Conservation (phyloP, 2,113 vertebrate species). For the Lophius piscatorius region DNA sequence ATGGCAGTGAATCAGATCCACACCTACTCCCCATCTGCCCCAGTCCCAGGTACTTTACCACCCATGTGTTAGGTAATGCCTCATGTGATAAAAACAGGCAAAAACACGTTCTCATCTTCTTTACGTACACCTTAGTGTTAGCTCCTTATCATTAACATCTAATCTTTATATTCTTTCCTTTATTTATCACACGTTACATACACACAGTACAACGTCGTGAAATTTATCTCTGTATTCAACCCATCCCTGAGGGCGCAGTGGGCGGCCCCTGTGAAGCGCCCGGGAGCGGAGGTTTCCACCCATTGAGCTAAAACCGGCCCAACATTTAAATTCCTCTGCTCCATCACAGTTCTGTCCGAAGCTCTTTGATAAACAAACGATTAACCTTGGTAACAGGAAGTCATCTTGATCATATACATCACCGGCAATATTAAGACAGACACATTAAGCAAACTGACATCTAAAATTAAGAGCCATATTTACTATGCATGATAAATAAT, state of each 20-base stretch:
- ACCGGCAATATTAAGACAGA: neutral
- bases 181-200: no score
- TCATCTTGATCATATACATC: neutral
- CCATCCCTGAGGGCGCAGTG: no score
- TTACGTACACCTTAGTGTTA: slow-evolving; percentile 29
- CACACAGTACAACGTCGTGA: no score
- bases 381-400: slow-evolving; percentile 22
- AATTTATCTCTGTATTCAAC: no score
- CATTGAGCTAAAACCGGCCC: no score
- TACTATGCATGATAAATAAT: neutral
- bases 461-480: neutral
- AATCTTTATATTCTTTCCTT: no score
- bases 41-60: slow-evolving; percentile 52
- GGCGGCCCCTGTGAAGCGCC: no score
- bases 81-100: slow-evolving; percentile 2
- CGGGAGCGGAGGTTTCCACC: no score
- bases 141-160: slow-evolving; percentile 36
- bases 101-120: slow-evolving; percentile 24
- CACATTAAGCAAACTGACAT: neutral
- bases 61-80: slow-evolving; percentile 30
- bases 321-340: no score
- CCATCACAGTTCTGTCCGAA: slow-evolving; percentile 18
- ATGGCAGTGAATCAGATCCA: slow-evolving; percentile 55
- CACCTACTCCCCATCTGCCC: slow-evolving; percentile 56
- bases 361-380: slow-evolving; percentile 10